phyloP scores from a whole-genome alignment of 1,140 invertebrate genomes.

The Drosophila murphyi region DNA sequence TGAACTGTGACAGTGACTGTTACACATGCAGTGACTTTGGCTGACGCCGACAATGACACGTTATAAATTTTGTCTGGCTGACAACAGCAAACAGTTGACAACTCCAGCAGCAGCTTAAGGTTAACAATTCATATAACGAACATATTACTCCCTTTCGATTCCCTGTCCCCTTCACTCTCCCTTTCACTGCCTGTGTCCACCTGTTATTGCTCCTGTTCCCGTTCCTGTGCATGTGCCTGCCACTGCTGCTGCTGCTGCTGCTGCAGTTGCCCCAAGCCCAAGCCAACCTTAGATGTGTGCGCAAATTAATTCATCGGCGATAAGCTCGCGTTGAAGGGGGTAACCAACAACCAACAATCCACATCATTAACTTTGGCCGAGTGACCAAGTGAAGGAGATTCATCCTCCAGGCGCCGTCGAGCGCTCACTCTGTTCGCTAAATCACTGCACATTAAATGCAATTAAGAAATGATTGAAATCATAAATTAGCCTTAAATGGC shows the following conservation, averaged over 20 bases:
- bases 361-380: slow-evolving; percentile 78
- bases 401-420: slow-evolving; percentile 2
- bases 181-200: not conserved
- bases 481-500: slow-evolving; percentile 81
- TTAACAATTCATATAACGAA: no score
- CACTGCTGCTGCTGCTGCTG: not conserved
- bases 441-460: slow-evolving; percentile 81
- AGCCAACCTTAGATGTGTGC: slow-evolving; percentile 60
- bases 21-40: not conserved
- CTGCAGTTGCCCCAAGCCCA: not conserved
- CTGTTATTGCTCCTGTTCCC: not conserved
- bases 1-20: slow-evolving; percentile 4
- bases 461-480: slow-evolving; percentile 83
- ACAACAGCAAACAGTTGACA: slow-evolving; percentile 19
- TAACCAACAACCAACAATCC: slow-evolving; percentile 13
- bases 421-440: slow-evolving; percentile 53
- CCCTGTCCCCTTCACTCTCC: no score
- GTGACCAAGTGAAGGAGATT: slow-evolving; percentile 56
- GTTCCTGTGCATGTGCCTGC: not conserved
- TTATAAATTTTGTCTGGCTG: slow-evolving; percentile 42
- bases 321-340: slow-evolving; percentile 51
- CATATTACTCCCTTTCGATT: not conserved
- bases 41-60: slow-evolving; percentile 8
- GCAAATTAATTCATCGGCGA: slow-evolving; percentile 73
- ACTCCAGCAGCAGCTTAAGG: not conserved